Evolutionary conservation across 2,113 vertebrate genomes (phyloP).

Genomic region (Australoheros scitulus): DNA sequence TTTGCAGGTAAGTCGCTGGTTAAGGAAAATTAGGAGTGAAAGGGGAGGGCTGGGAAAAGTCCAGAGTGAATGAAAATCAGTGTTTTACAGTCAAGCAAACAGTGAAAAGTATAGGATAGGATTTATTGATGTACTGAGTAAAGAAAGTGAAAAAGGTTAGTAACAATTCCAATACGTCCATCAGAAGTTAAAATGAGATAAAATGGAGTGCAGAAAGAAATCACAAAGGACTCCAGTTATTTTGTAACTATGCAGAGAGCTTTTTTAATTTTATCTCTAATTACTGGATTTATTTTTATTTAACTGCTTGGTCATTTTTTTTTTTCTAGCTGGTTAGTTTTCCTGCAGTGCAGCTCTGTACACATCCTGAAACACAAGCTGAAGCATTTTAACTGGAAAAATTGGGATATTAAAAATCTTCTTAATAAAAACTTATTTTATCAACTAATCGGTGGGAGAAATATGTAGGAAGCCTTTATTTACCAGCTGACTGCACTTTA

Average conservation of each 20-base stretch:
- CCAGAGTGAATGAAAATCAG: neutral
- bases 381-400: neutral
- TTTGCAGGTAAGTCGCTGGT: conserved; percentile 86
- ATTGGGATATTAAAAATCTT: neutral
- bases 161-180: neutral
- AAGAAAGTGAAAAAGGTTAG: neutral
- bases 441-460: neutral
- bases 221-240: neutral
- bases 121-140: neutral
- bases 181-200: neutral
- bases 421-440: neutral
- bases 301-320: neutral
- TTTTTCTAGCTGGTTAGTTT: neutral
- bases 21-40: neutral
- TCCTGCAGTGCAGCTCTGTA: neutral
- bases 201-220: neutral
- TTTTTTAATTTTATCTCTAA: neutral
- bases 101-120: too few species aligned
- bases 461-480: neutral
- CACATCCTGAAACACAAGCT: neutral
- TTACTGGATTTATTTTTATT: neutral
- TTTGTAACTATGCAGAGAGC: neutral
- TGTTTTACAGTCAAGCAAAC: neutral
- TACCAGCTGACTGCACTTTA: neutral
- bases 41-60: neutral